Conservation (phyloP, 35 echinoderm and acorn worm genomes). For the Stichopus chloronotus region DNA sequence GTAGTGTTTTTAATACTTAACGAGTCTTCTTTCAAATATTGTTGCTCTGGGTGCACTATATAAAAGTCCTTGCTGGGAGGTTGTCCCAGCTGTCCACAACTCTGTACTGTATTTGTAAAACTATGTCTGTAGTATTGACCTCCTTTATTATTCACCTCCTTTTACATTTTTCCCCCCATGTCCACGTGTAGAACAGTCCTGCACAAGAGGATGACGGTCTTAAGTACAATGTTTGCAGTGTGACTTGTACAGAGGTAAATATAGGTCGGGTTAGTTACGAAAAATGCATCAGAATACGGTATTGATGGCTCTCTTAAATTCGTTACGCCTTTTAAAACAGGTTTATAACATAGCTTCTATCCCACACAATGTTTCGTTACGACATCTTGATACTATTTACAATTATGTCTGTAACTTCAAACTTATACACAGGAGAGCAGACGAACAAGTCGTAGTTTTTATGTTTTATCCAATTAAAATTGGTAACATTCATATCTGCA, state of each 20-base stretch:
- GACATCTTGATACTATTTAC: no score
- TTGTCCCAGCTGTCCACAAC: not conserved
- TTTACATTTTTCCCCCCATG: no score
- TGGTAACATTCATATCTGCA: not conserved
- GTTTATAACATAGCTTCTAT: no score
- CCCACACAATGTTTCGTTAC: no score
- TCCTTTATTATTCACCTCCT: no score
- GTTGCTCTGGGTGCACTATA: not conserved
- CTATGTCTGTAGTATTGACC: not conserved
- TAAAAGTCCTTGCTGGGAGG: not conserved
- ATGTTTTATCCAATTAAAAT: not conserved
- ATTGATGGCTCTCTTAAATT: no score
- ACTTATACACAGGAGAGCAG: not conserved
- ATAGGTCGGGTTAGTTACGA: not conserved
- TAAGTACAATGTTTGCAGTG: not conserved
- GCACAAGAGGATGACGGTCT: not conserved
- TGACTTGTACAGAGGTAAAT: not conserved
- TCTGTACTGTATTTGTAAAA: not conserved
- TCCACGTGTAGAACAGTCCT: not conserved
- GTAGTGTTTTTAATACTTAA: not conserved
- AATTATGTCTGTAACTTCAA: not conserved
- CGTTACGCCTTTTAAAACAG: no score
- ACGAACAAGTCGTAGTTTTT: not conserved
- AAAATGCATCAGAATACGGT: not conserved
- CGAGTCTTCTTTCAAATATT: not conserved